phyloP scores from a whole-genome alignment of 2,888 invertebrate genomes.

The Aleiodes testaceus region DNA sequence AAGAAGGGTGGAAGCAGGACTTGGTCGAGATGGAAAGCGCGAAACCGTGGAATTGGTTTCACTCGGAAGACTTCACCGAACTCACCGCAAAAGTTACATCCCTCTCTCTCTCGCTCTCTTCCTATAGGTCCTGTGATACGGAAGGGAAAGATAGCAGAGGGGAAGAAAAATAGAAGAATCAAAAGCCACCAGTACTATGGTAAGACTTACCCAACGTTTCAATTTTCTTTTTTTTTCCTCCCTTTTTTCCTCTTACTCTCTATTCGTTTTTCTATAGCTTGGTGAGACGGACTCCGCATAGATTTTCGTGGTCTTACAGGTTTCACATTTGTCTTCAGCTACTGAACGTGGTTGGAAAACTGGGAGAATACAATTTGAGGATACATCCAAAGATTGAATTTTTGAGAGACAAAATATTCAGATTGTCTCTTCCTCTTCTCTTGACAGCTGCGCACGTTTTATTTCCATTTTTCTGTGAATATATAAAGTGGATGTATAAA shows the following conservation, averaged over 20 bases:
- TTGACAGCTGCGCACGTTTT: conserved; percentile 3
- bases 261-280: neutral
- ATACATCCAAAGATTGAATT: conserved; percentile 41
- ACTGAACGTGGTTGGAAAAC: conserved; percentile 6
- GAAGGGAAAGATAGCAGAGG: conserved; percentile 32
- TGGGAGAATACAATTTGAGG: conserved; percentile 22
- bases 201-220: conserved; percentile 6
- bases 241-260: conserved; percentile 7
- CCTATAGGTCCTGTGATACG: conserved; percentile 30
- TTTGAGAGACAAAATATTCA: conserved; percentile 30
- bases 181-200: conserved; percentile 17
- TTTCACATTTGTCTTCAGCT: conserved; percentile 46
- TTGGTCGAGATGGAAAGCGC: conserved; percentile 38
- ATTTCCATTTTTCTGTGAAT: neutral
- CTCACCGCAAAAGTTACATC: conserved; percentile 42
- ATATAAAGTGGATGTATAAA: neutral
- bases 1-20: neutral
- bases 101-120: conserved; percentile 26
- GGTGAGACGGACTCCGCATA: conserved; percentile 38
- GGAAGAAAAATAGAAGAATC: conserved; percentile 20
- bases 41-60: conserved; percentile 48
- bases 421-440: conserved; percentile 11
- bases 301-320: conserved; percentile 45
- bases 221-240: conserved; percentile 13
- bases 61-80: conserved; percentile 41